These are phyloP conservation scores for Scolanthus callimorphus DNA, from an alignment of 92 coral and sea anemone species.

Conservation along the genomic window DNA sequence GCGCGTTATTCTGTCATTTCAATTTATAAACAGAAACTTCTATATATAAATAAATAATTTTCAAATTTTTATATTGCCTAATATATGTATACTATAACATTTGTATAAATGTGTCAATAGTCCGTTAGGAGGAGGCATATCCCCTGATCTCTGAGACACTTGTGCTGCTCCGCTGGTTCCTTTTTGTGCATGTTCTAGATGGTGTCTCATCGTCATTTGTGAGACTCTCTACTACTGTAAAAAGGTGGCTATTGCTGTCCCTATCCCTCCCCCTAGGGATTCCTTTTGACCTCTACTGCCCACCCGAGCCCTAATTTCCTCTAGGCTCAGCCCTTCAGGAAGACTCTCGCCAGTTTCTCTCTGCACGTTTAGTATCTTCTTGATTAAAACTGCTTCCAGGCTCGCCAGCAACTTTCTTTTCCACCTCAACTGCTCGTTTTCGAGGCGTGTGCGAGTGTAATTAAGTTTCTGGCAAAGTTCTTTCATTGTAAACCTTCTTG, in stretches of 20 bases:
- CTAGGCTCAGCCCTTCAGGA: constrained; percentile 19
- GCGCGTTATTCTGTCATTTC: too few relatives aligned
- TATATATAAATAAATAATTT: too few relatives aligned
- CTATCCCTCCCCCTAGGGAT: neutral
- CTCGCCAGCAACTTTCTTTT: constrained; percentile 52
- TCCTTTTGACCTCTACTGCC: neutral
- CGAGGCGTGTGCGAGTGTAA: constrained; percentile 44
- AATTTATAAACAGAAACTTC: too few relatives aligned
- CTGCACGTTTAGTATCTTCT: constrained; percentile 42
- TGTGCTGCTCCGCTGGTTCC: neutral
- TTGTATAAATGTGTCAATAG: too few relatives aligned
- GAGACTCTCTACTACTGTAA: neutral
- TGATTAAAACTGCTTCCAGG: constrained; percentile 58
- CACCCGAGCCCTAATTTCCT: neutral
- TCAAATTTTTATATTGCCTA: too few relatives aligned
- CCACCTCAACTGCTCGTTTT: constrained; percentile 48
- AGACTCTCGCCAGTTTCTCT: constrained; percentile 45
- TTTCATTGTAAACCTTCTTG: constrained; percentile 21
- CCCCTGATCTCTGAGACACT: constrained; percentile 28
- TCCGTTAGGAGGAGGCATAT: constrained; percentile 19
- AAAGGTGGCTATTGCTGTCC: neutral
- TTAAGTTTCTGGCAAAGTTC: constrained; percentile 54
- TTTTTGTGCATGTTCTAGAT: neutral
- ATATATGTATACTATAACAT: too few relatives aligned
- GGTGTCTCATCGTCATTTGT: neutral